Evolutionary conservation across 2,888 invertebrate species (phyloP), one percentile per base, ranked within the genome.

Genomic region (Falcaria lacertinaria): DNA sequence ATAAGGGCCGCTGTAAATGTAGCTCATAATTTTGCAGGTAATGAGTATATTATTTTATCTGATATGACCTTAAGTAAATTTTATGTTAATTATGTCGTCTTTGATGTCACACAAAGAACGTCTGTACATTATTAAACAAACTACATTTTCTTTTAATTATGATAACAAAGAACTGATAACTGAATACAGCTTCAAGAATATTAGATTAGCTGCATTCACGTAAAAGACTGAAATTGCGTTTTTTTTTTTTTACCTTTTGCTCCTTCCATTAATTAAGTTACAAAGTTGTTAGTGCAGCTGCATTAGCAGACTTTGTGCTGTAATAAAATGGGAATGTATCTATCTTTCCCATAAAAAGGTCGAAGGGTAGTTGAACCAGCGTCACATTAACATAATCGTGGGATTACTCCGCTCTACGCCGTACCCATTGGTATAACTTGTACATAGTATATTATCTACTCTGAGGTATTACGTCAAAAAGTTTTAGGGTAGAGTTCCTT

Each of bases 301-400:
- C 28, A 28, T 28, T 28, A 11, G 28, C 28, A 28, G 22, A 37
- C 36, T 37, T 37, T 25, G 36, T 36, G 22, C 22, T 22, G 25
- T 15, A 37, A 37, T 15, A 13, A n/a, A 22, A 37, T 37, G 15
- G 4, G 22, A 37, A 25, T 22, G 19, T 22, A 37, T 37, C 22
- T 15, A 37, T 22, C 8, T 50, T 55, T 49, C 53, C 52, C 57
- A 52, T 28, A 59, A 61, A 57, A 61, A 63, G 60, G 60, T 59
- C 54, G 49, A 43, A 40, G 62, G 64, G 39, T 39, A 34, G 41
- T 43, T 32, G 28, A 68, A 66, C 60, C 66, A 65, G 60, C 51
- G 60, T 54, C 41, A 54, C 55, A 73, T 79, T 74, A 68, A 54
- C 78, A 74, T 80, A 77, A 74, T 74, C 70, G 49, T 44, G 43